Percentiles rank a stretch among this genome's conserved stretches.
Conservation (phyloP, 2,797 vertebrate genomes). For the Gallinago stenura region DNA sequence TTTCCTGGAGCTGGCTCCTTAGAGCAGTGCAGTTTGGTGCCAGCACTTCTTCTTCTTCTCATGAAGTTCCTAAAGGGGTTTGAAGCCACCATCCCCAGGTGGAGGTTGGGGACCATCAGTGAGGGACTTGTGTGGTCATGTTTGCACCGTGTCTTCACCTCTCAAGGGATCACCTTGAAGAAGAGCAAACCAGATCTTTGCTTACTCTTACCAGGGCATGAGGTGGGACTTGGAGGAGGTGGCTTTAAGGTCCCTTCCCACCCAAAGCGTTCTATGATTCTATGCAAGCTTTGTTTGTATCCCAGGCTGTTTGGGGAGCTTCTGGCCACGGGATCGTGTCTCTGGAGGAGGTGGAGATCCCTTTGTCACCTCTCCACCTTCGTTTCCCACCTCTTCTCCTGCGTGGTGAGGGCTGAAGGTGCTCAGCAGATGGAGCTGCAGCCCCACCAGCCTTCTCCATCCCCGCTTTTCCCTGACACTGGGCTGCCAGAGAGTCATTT, state of each 20-base stretch:
- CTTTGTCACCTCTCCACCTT: rapidly evolving
- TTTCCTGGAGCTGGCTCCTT: not conserved
- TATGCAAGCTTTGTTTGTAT: not conserved
- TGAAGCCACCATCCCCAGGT: not conserved
- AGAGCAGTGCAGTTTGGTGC: not conserved
- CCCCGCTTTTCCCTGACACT: not conserved
- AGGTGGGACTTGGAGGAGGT: too few relatives aligned
- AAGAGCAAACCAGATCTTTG: not conserved
- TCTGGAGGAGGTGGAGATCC: not conserved
- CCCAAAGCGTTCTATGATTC: too few relatives aligned
- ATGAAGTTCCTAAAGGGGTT: not conserved
- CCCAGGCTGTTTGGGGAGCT: rapidly evolving
- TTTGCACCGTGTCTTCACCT: not conserved
- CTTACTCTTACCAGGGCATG: not conserved
- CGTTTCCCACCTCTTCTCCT: rapidly evolving
- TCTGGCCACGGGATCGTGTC: rapidly evolving
- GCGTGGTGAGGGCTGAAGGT: not conserved
- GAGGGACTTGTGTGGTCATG: not conserved
- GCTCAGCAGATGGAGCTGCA: slow-evolving; percentile 74
- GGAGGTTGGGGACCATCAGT: not conserved
- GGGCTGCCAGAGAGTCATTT: not conserved
- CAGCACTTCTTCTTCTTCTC: not conserved
- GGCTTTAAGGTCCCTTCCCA: too few relatives aligned
- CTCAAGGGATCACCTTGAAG: not conserved
- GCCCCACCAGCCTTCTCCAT: not conserved